phyloP scores from a whole-genome alignment of 2,113 vertebrate genomes.

The Furnarius figulus region DNA sequence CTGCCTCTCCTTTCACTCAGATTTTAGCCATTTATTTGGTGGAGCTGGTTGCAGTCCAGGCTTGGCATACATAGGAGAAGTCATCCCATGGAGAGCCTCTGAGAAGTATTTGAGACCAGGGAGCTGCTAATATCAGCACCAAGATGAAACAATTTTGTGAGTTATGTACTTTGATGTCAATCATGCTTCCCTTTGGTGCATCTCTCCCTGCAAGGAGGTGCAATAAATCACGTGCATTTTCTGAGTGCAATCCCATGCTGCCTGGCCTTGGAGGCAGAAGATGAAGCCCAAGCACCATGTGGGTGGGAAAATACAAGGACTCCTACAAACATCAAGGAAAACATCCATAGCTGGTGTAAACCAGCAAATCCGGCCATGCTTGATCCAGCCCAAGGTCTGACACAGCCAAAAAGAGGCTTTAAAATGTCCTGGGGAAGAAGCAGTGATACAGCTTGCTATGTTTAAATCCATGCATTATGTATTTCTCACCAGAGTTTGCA shows the following conservation, averaged over 20 bases:
- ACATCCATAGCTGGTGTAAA: neutral
- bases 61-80: neutral
- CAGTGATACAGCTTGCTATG: neutral
- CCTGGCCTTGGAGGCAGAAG: neutral
- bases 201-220: neutral
- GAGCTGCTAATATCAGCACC: neutral
- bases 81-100: neutral
- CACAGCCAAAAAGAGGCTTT: neutral
- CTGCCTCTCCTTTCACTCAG: neutral
- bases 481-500: neutral
- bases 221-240: neutral
- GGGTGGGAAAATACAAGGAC: neutral
- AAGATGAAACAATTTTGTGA: neutral
- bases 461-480: neutral
- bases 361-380: neutral
- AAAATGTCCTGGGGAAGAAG: neutral
- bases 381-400: neutral
- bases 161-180: neutral
- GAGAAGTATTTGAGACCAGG: neutral
- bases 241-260: neutral
- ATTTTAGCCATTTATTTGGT: neutral
- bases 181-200: neutral
- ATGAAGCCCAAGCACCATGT: fast-evolving
- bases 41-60: neutral
- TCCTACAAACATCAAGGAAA: neutral